These are phyloP conservation scores for Callionymus lyra DNA, from an alignment of 2,113 vertebrate genomes.

Conservation along the genomic window DNA sequence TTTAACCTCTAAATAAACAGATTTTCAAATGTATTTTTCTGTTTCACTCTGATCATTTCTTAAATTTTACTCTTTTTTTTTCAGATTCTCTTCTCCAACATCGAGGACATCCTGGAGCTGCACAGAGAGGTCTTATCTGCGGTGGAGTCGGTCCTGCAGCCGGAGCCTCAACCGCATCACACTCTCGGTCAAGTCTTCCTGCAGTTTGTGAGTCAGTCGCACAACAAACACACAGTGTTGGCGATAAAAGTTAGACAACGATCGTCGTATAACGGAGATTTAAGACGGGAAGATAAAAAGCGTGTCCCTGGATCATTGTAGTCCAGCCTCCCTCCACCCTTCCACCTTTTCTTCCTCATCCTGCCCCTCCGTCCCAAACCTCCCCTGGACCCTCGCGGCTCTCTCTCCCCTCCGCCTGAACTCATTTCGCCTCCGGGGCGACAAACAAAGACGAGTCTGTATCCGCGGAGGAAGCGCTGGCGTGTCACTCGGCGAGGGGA, in stretches of 20 bases:
- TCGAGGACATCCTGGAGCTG: conserved; percentile 90
- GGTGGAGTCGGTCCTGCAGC: conserved; percentile 82
- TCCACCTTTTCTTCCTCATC: conserved; percentile 24
- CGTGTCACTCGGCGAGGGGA: conserved; percentile 55
- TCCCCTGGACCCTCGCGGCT: conserved; percentile 6
- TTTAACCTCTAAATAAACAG: too few species aligned
- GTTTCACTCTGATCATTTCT: conserved; percentile 16
- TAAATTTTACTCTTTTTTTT: conserved; percentile 18
- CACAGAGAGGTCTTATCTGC: conserved; percentile 83
- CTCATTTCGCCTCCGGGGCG: conserved; percentile 38
- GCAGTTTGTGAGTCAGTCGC: conserved; percentile 83
- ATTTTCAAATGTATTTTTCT: too few species aligned
- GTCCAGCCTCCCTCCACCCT: conserved; percentile 3
- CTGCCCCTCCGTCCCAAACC: conserved; percentile 27
- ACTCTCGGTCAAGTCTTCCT: conserved; percentile 90
- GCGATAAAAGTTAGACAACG: too few species aligned
- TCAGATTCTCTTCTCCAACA: conserved; percentile 96
- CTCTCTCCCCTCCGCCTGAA: conserved; percentile 56
- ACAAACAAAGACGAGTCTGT: conserved; percentile 63
- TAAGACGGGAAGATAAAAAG: neutral
- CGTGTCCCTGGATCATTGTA: neutral
- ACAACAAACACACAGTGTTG: conserved; percentile 3
- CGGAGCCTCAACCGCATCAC: conserved; percentile 88
- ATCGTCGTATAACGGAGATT: neutral
- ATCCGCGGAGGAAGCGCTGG: conserved; percentile 55